Percentiles rank a stretch among this genome's conserved stretches.
phyloP scores from a whole-genome alignment of 2,113 vertebrate species.

The Phaethon lepturus region DNA sequence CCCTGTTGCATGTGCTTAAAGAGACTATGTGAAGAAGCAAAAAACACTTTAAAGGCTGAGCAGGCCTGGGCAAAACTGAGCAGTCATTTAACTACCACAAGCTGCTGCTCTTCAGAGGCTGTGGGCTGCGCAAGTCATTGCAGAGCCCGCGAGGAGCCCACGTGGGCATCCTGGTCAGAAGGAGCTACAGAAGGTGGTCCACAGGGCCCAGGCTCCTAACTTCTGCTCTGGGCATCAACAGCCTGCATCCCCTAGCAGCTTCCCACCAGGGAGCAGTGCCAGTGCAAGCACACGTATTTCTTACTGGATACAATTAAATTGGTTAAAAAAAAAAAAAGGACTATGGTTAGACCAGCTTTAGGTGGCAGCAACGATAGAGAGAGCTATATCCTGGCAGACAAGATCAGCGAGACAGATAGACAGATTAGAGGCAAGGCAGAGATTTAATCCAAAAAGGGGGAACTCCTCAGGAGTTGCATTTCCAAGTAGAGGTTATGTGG shows the following conservation, averaged over 20 bases:
- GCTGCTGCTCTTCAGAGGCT: background rate
- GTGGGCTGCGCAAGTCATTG: background rate
- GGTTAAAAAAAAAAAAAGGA: background rate
- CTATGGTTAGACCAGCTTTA: background rate
- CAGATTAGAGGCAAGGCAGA: background rate
- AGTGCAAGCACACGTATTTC: accelerated
- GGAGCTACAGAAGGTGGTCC: background rate
- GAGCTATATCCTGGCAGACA: background rate
- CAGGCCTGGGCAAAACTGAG: slow-evolving; percentile 14
- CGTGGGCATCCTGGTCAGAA: background rate
- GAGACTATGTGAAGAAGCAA: background rate
- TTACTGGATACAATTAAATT: background rate
- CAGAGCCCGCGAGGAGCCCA: background rate
- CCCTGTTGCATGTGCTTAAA: background rate
- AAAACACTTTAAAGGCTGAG: background rate
- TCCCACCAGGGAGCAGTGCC: background rate
- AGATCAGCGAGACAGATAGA: background rate
- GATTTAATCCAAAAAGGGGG: background rate
- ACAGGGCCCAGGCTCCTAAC: background rate
- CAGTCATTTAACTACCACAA: background rate
- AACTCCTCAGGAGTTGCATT: background rate
- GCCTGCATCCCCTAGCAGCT: background rate
- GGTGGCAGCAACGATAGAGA: background rate
- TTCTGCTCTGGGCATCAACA: background rate
- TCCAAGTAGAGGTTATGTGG: background rate